Base-by-base conservation (phyloP, 2,888 invertebrate genomes). In the Pachydiplax longipennis region DNA sequence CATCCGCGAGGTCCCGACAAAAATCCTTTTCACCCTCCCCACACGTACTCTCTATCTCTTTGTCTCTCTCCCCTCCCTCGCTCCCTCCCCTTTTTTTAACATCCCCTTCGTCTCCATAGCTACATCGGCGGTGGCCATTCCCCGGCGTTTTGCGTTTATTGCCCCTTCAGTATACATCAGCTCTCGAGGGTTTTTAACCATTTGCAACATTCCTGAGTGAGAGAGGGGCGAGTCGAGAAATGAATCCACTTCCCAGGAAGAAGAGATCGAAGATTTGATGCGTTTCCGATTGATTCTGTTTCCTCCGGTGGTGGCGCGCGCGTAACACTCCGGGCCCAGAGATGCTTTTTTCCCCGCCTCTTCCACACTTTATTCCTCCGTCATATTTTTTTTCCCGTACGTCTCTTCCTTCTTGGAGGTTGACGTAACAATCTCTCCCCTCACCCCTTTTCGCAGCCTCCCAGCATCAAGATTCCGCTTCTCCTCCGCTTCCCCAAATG, bases 1-100 rank as follows among this genome's bases (percentile, higher is more conserved):
- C 83, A 83, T 53, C 35, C 83, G 83, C 83, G 83, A 53, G 83
- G 83, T 83, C 83, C 53, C 83, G 83, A 83, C 83, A 40, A 83
- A 58, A 53, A 53, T 83, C 53, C 83, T 25, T 53, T 15, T 53
- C 53, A 25, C 53, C 15, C 73, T 73, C 83, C 82, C 82, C 48
- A 83, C 31, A 53, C 53, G 25, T 18, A 25, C 53, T 53, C 13
- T 40, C 31, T 25, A n/a, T 31, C 53, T n/a, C 53, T 35, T 35
- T 81, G 44, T 44, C 40, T 40, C 81, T 40, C 25, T 25, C 25
- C 6, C 6, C n/a, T 15, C 81, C n/a, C 37, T 40, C 40, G 10
- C 13, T 6, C 6, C 6, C 40, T 15, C 81, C 40, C 37, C 13
- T 22, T 4, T 81, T 40, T 81, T 44, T 44, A 44, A 40, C 81